Evolutionary conservation across 2,113 vertebrate genomes (phyloP), one percentile per base, ranked within the genome.

Genomic region (Pachypanchax playfairii): DNA sequence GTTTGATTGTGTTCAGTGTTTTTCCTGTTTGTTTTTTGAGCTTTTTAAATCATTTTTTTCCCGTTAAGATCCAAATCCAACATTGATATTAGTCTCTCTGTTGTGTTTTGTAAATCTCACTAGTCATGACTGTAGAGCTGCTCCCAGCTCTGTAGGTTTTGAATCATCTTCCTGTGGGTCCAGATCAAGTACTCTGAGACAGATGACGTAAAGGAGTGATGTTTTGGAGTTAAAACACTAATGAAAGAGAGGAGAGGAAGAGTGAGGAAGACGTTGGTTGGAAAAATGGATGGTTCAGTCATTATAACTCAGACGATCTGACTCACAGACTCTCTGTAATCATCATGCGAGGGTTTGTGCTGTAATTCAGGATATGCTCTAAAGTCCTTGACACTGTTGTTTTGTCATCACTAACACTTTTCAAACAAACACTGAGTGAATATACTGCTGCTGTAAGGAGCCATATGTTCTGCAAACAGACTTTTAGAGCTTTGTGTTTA

Each of bases 301-400:
- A n/a, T n/a, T n/a, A n/a, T n/a, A n/a, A n/a, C 36, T 42, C 59
- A 10, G 8, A 39, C 21, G 18, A 43, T 39, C 38, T 60, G 64
- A 52, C 24, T 56, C 41, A 29, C 33, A 17, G 15, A 31, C 35
- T 24, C 25, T 0, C 51, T 66, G 65, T 61, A 74, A 63, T 33
- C 49, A 58, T 7, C 51, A 14, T 22, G 2, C 49, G 28, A 61
- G 14, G 62, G 38, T 17, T 25, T 10, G n/a, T 48, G 42, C 47
- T 48, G 17, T 36, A 35, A 41, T 39, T 39, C 15, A 17, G 38
- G 65, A 50, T 24, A 50, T 58, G 25, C 26, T 41, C 43, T 48
- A 41, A 66, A 0, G n/a, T n/a, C n/a, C n/a, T n/a, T n/a, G n/a
- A 48, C 7, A 4, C 18, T 49, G 26, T 15, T 20, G n/a, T 42